These are phyloP conservation scores for Gobius niger DNA, from an alignment of 2,113 vertebrate genomes.

Conservation along the genomic window DNA sequence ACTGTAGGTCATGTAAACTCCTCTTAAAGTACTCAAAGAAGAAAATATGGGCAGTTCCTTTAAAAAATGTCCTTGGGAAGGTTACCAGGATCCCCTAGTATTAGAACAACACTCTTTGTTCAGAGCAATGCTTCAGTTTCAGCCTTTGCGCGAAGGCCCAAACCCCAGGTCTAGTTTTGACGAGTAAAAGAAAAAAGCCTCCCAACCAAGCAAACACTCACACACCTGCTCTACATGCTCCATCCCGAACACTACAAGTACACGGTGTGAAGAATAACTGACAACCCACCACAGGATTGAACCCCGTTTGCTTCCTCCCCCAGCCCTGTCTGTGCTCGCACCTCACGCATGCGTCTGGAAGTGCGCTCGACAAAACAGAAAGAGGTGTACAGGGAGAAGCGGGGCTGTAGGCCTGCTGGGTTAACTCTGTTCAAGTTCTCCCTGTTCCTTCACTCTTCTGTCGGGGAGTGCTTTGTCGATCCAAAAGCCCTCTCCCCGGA, in stretches of 20 bases:
- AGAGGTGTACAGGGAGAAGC: constrained; percentile 19
- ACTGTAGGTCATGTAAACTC: too few species aligned
- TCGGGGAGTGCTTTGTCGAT: constrained; percentile 60
- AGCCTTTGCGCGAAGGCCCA: too few species aligned
- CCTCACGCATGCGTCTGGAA: constrained; percentile 47
- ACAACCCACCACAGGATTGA: background rate
- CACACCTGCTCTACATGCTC: background rate
- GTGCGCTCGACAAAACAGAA: constrained; percentile 5
- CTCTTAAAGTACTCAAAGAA: too few species aligned
- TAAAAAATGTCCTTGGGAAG: too few species aligned
- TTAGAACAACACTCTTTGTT: too few species aligned
- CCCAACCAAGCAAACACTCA: too few species aligned
- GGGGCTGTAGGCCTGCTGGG: constrained; percentile 47
- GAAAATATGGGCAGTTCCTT: too few species aligned
- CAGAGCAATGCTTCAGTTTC: too few species aligned
- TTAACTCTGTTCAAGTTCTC: constrained; percentile 76
- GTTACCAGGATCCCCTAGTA: too few species aligned
- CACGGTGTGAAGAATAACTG: background rate
- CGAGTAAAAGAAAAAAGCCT: too few species aligned
- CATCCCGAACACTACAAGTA: too few species aligned
- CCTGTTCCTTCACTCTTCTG: constrained; percentile 65
- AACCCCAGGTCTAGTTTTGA: too few species aligned
- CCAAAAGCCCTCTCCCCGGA: constrained; percentile 62
- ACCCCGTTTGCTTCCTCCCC: background rate
- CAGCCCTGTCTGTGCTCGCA: constrained; percentile 33